Conservation (phyloP, 2,797 vertebrate species). For the Parauchenoglanis ngamensis region DNA sequence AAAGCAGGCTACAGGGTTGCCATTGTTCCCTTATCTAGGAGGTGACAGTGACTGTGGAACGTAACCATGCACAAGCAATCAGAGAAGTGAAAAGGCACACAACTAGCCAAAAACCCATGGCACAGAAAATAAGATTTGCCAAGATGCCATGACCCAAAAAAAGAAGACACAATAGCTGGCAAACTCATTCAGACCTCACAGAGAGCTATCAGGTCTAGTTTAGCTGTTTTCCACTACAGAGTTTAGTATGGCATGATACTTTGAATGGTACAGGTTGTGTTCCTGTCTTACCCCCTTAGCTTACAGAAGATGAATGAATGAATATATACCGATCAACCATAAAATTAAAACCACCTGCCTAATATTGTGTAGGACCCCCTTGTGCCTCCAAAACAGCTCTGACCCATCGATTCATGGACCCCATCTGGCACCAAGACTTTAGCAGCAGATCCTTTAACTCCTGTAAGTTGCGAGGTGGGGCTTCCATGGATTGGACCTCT, state of each 20-base stretch:
- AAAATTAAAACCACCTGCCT: too few relatives aligned
- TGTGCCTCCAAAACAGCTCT: too few relatives aligned
- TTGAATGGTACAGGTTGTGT: not conserved
- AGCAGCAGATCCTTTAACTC: too few relatives aligned
- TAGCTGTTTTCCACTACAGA: not conserved
- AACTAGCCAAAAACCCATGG: not conserved
- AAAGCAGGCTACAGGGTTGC: conserved; percentile 38
- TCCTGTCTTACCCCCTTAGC: not conserved
- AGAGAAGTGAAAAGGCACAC: conserved; percentile 9
- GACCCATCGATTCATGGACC: too few relatives aligned
- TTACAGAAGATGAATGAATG: not conserved
- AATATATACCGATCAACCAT: not conserved
- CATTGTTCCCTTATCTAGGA: conserved; percentile 44
- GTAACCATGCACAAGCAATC: conserved; percentile 20
- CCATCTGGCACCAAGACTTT: too few relatives aligned
- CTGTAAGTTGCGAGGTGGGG: too few relatives aligned
- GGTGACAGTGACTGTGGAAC: conserved; percentile 32
- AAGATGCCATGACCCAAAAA: conserved; percentile 14
- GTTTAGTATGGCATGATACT: not conserved
- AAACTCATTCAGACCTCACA: not conserved
- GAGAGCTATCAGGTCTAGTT: not conserved
- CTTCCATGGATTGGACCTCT: too few relatives aligned
- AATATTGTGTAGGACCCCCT: too few relatives aligned
- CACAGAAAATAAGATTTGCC: not conserved
- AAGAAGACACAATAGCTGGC: not conserved